A percentile compares a stretch with the other conserved stretches of the same genome.
Conservation (phyloP, 1,140 invertebrate species). For the Macrobrachium nipponense region DNA sequence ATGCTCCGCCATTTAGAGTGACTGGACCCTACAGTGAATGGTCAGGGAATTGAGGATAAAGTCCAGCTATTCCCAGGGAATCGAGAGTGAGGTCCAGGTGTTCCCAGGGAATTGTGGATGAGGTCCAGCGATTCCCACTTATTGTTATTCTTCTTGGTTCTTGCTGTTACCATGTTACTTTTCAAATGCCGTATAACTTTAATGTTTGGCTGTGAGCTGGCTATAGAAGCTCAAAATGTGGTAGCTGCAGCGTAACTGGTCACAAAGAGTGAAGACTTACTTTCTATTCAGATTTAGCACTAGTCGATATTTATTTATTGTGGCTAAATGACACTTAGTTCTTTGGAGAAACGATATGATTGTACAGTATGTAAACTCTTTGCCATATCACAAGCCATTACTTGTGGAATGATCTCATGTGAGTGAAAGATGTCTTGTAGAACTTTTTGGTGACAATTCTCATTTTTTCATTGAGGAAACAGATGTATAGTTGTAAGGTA, state of each 20-base stretch:
- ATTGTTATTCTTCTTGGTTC: slow-evolving; percentile 51
- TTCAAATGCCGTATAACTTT: slow-evolving; percentile 55
- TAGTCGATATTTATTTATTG: slow-evolving; percentile 61
- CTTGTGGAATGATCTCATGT: slow-evolving; percentile 59
- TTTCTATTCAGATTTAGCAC: slow-evolving; percentile 59
- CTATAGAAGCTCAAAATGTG: slow-evolving; percentile 59
- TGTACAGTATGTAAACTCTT: slow-evolving; percentile 60
- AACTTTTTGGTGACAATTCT: slow-evolving; percentile 59
- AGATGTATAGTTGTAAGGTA: slow-evolving; percentile 60
- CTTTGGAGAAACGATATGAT: slow-evolving; percentile 52
- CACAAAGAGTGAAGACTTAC: slow-evolving; percentile 59
- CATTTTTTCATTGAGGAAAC: slow-evolving; percentile 53
- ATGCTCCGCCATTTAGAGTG: slow-evolving; percentile 60
- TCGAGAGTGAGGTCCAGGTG: slow-evolving; percentile 48
- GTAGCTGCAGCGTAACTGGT: slow-evolving; percentile 59
- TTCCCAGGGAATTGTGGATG: slow-evolving; percentile 57
- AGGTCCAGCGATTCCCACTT: slow-evolving; percentile 36
- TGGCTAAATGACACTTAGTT: slow-evolving; percentile 53
- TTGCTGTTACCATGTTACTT: slow-evolving; percentile 58
- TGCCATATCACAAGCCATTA: slow-evolving; percentile 61
- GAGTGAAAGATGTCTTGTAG: slow-evolving; percentile 60
- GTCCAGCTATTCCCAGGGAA: slow-evolving; percentile 50
- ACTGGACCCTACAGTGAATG: slow-evolving; percentile 63
- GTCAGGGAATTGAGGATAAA: slow-evolving; percentile 57
- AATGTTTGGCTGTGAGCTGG: slow-evolving; percentile 60